Conservation (phyloP, 2,888 invertebrate species). For the Julus scandinavius region DNA sequence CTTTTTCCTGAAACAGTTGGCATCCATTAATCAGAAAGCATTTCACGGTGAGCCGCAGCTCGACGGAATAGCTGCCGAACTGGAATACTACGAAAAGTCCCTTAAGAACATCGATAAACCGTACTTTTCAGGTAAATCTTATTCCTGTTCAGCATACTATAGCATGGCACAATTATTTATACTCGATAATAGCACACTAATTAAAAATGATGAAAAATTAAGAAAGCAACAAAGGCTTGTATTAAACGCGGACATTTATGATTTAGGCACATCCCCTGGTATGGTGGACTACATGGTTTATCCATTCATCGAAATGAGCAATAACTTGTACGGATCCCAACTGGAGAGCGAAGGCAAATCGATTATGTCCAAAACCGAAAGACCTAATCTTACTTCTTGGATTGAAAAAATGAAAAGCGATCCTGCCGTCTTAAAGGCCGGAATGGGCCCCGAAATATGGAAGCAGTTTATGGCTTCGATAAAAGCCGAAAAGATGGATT, state of each 20-base stretch:
- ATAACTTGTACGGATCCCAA: neutral
- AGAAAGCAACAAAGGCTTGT: too few relatives aligned
- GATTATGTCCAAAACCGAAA: neutral
- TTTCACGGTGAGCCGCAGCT: neutral
- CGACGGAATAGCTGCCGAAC: neutral
- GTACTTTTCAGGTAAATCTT: conserved; percentile 18
- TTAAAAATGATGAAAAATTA: too few relatives aligned
- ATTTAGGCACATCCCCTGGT: conserved; percentile 45
- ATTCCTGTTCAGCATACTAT: too few relatives aligned
- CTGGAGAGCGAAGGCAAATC: neutral
- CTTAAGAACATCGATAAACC: neutral
- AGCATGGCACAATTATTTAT: too few relatives aligned
- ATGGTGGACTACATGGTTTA: conserved; percentile 57
- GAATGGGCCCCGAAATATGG: neutral
- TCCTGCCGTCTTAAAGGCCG: neutral
- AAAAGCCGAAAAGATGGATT: neutral
- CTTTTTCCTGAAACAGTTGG: too few relatives aligned
- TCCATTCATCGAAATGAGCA: conserved; percentile 55
- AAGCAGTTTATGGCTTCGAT: neutral
- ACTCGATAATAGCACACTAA: too few relatives aligned
- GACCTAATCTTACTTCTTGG: conserved; percentile 45
- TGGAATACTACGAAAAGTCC: conserved; percentile 1
- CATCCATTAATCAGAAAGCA: neutral
- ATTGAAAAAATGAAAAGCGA: conserved; percentile 20
- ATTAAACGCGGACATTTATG: neutral